Evolutionary conservation across 2,113 vertebrate genomes (phyloP).

Genomic region (Platysteira castanea): DNA sequence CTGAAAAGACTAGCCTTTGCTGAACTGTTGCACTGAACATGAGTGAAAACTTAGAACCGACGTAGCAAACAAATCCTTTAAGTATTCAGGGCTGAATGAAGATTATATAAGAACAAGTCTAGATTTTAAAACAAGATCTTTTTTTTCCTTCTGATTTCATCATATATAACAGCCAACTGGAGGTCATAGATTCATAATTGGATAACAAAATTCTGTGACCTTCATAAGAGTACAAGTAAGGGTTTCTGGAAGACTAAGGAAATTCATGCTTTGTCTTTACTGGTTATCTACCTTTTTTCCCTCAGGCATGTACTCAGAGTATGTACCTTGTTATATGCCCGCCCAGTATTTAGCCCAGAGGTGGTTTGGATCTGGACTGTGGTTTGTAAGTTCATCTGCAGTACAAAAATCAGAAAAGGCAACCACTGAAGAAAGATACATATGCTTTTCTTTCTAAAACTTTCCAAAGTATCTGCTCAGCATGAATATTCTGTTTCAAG

Average conservation of each 20-base stretch:
- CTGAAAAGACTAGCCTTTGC: neutral
- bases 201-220: neutral
- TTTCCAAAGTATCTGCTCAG: neutral
- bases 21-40: neutral
- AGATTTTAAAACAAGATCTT: neutral
- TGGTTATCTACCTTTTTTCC: neutral
- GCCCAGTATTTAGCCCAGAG: neutral
- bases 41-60: neutral
- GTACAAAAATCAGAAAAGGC: neutral
- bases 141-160: neutral
- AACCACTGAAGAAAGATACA: neutral
- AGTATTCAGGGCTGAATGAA: neutral
- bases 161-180: neutral
- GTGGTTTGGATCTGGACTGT: neutral
- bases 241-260: neutral
- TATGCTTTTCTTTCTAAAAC: neutral
- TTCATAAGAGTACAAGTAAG: neutral
- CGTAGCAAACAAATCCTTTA: neutral
- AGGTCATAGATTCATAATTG: neutral
- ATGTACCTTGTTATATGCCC: neutral
- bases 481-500: neutral
- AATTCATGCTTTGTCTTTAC: neutral
- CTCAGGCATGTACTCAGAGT: neutral
- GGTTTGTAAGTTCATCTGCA: neutral
- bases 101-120: neutral